A percentile compares a stretch with the other conserved stretches of the same genome.
phyloP scores from a whole-genome alignment of 2,888 invertebrate genomes.

The Incurvaria masculella region DNA sequence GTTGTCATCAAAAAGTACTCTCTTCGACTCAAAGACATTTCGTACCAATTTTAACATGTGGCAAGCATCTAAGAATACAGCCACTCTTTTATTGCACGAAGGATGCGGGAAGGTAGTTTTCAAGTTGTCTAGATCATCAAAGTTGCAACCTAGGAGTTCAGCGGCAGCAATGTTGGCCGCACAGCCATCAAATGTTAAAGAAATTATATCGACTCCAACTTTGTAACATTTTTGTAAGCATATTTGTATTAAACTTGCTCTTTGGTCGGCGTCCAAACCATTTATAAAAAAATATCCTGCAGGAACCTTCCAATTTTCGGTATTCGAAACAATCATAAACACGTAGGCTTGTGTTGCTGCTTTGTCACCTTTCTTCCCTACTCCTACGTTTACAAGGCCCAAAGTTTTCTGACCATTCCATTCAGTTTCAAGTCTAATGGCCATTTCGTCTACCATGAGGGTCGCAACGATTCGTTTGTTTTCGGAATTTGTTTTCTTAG shows the following conservation, averaged over 20 bases:
- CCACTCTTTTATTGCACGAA: slow-evolving; percentile 1
- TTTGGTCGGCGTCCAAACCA: slow-evolving; percentile 14
- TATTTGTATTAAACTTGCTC: slow-evolving; percentile 8
- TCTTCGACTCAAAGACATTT: slow-evolving; percentile 7
- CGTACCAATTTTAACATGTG: slow-evolving; percentile 10
- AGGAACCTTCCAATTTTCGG: slow-evolving; percentile 20
- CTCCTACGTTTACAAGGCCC: slow-evolving; percentile 13
- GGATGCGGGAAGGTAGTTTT: slow-evolving; percentile 4
- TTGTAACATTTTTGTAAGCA: slow-evolving; percentile 5
- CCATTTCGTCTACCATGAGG: slow-evolving; percentile 19
- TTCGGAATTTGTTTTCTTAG: slow-evolving; percentile 5
- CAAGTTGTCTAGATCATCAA: slow-evolving; percentile 2
- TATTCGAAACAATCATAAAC: slow-evolving; percentile 18
- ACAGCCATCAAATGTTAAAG: slow-evolving; percentile 9
- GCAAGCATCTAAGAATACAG: slow-evolving; percentile 8
- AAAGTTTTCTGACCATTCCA: slow-evolving; percentile 12
- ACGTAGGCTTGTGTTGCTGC: slow-evolving; percentile 13
- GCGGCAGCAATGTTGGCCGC: slow-evolving; percentile 6
- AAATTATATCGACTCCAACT: slow-evolving; percentile 5
- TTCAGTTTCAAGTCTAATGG: slow-evolving; percentile 15
- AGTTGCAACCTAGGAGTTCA: slow-evolving; percentile 2
- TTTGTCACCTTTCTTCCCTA: slow-evolving; percentile 3
- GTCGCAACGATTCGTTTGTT: slow-evolving; percentile 10
- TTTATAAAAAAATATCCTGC: slow-evolving; percentile 19
- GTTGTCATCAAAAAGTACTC: slow-evolving; percentile 4